These are phyloP conservation scores for Platerodrilus igneus DNA, from an alignment of 2,888 invertebrate genomes.

Conservation along the genomic window DNA sequence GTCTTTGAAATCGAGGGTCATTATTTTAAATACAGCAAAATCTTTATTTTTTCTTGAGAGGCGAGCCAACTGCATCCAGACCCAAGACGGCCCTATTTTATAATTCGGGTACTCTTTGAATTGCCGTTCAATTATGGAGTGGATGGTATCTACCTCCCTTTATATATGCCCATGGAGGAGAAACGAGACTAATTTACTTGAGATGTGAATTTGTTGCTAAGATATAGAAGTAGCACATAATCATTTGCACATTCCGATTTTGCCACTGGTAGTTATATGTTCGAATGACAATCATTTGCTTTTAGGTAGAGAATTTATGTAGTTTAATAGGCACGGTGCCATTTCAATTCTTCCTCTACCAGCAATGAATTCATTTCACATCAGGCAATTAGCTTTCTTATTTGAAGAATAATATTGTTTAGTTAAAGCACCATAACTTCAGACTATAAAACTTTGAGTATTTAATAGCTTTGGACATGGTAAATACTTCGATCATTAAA, in stretches of 20 bases:
- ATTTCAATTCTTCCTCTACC: conserved; percentile 11
- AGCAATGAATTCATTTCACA: conserved; percentile 11
- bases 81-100: no score
- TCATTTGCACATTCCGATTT: conserved; percentile 2
- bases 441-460: conserved; percentile 10
- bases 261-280: background rate
- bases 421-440: conserved; percentile 11
- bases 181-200: background rate
- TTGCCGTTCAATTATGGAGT: conserved; percentile 1
- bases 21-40: conserved; percentile 1
- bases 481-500: conserved; percentile 12
- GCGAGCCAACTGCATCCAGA: background rate
- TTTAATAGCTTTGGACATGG: conserved; percentile 9
- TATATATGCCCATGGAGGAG: conserved; percentile 1
- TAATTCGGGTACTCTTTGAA: no score
- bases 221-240: background rate
- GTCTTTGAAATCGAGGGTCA: background rate
- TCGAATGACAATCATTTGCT: no score
- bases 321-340: conserved; percentile 8
- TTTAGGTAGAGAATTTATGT: conserved; percentile 2
- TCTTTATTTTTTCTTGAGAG: conserved; percentile 1
- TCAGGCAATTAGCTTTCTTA: conserved; percentile 5
- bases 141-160: background rate
- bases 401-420: conserved; percentile 10
- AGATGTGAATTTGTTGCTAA: background rate